phyloP scores from a whole-genome alignment of 2,797 vertebrate genomes.

The Lepus townsendii region DNA sequence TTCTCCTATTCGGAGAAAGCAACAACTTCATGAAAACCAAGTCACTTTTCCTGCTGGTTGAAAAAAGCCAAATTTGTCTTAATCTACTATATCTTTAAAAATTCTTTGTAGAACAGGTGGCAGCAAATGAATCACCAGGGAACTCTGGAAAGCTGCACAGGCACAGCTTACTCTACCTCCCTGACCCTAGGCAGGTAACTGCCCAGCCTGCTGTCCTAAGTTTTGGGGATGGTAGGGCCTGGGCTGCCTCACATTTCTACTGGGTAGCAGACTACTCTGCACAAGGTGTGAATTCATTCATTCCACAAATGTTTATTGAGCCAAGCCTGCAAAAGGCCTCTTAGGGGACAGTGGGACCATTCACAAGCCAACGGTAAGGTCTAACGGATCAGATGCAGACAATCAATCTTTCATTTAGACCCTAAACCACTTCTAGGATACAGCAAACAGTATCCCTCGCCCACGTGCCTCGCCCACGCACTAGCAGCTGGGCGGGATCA shows the following conservation, averaged over 20 bases:
- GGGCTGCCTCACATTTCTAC: neutral
- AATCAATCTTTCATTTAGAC: conserved; percentile 80
- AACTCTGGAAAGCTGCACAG: conserved; percentile 2
- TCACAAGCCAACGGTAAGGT: conserved; percentile 77
- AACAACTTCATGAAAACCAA: conserved; percentile 18
- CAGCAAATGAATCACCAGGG: conserved; percentile 13
- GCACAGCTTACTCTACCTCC: neutral
- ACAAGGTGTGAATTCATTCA: conserved; percentile 83
- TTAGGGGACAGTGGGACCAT: conserved; percentile 75
- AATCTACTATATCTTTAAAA: neutral
- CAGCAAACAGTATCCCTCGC: conserved; percentile 36
- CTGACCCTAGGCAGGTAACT: neutral
- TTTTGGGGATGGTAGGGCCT: neutral
- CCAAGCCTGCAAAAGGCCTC: conserved; percentile 54
- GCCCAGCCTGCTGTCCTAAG: neutral
- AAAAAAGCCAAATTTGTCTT: neutral
- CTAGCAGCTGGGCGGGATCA: neutral
- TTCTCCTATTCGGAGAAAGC: neutral
- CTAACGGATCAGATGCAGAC: conserved; percentile 75
- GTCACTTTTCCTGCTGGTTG: neutral
- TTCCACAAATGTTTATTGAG: conserved; percentile 78
- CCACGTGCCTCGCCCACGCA: neutral
- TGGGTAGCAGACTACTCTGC: neutral
- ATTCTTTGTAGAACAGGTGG: conserved; percentile 36
- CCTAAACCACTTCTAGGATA: conserved; percentile 73